Conservation (phyloP, 1,140 invertebrate genomes). For the Trinorchestia longiramus region DNA sequence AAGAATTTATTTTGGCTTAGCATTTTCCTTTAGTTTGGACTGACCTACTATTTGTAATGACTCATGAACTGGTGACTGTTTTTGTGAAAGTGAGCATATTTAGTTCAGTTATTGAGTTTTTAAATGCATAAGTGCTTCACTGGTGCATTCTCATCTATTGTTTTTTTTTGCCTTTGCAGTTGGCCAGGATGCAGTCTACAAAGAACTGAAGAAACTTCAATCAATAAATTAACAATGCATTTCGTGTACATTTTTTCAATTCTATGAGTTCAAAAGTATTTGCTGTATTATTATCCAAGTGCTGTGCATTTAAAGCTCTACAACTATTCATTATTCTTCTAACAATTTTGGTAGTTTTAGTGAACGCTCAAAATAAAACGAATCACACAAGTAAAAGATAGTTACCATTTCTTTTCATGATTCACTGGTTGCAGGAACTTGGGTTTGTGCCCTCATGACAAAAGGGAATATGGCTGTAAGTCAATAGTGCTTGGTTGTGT, state of each 20-base stretch:
- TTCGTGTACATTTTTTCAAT: background rate
- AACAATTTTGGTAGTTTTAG: background rate
- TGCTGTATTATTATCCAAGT: background rate
- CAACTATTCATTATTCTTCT: background rate
- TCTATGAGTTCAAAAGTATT: background rate
- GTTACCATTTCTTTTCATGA: background rate
- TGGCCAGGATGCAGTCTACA: conserved; percentile 25
- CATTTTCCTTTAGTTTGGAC: too few relatives aligned
- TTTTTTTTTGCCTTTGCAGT: background rate
- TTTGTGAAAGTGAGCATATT: too few relatives aligned
- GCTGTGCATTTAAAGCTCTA: background rate
- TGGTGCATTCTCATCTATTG: too few relatives aligned
- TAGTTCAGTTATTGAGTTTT: too few relatives aligned
- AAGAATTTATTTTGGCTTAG: too few relatives aligned
- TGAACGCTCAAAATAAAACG: background rate
- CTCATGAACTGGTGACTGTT: too few relatives aligned
- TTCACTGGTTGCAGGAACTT: background rate
- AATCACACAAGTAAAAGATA: background rate
- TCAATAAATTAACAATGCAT: background rate
- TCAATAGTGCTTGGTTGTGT: too few relatives aligned
- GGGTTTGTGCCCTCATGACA: background rate
- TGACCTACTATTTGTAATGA: background rate
- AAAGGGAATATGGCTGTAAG: too few relatives aligned
- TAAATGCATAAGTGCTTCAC: too few relatives aligned
- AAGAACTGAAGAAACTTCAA: background rate